Conservation (phyloP, 2,797 vertebrate genomes). For the Simalia tracyae region DNA sequence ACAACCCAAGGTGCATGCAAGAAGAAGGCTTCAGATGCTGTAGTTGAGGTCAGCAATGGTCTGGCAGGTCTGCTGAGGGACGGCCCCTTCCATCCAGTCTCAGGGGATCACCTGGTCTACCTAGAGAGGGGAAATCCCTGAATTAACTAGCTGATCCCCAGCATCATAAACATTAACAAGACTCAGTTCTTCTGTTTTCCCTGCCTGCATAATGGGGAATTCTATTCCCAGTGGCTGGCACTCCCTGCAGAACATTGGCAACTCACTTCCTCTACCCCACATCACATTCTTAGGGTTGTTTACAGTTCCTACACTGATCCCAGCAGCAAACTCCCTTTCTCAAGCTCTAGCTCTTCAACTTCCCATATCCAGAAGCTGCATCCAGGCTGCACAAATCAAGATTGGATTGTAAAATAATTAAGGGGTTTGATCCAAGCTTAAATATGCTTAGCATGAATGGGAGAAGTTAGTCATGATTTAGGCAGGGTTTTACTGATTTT, state of each 20-base stretch:
- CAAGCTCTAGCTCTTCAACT: not conserved
- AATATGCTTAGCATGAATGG: not conserved
- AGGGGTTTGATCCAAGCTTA: not conserved
- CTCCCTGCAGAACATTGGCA: not conserved
- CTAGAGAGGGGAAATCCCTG: not conserved
- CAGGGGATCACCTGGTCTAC: not conserved
- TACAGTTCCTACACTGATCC: not conserved
- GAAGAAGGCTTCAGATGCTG: not conserved
- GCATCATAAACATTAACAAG: not conserved
- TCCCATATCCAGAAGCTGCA: not conserved
- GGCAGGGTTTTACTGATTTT: not conserved
- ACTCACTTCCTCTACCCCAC: not conserved
- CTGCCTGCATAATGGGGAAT: not conserved
- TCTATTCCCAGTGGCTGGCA: not conserved
- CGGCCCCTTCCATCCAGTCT: not conserved
- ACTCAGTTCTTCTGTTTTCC: not conserved
- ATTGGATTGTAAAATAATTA: not conserved
- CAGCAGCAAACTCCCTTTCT: not conserved
- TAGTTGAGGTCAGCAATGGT: not conserved
- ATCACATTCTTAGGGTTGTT: not conserved
- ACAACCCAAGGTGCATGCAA: not conserved
- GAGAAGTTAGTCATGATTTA: not conserved
- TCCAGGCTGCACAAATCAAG: not conserved
- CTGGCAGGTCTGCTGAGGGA: not conserved
- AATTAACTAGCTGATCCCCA: not conserved